Base-by-base conservation (phyloP, 2,888 invertebrate species). In the Autographa gamma region DNA sequence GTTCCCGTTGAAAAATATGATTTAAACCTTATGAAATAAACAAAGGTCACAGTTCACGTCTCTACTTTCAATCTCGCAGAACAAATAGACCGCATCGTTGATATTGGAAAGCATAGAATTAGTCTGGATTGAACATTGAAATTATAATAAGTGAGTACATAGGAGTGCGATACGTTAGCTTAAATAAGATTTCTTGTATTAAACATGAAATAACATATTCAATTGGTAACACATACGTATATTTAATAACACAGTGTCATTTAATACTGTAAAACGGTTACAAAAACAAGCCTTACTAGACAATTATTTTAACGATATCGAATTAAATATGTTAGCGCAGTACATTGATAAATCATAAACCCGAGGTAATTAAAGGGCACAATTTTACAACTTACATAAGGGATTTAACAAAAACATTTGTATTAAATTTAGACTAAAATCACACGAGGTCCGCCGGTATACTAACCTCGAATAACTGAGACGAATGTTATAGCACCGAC, bases 351-450 rank as follows among this genome's bases (percentile, higher is more conserved):
- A 72, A 67, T 67, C 58, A 69, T 34, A 32, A 18, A 54, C 67
- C 54, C 65, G 16, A 59, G 60, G 34, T 65, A 75, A 75, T 71
- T 65, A 71, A 66, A 67, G 32, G 48, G 16, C 43, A 43, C 34
- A 66, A 58, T 76, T 32, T 60, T 41, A 62, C 9, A n/a, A 19
- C n/a, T 60, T 58, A 60, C 48, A 63, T 58, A 38, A 63, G 19
- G 5, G 77, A 77, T 67, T 70, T 60, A 74, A n/a, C 31, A 43
- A 66, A 71, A 69, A 72, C 63, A 61, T 68, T 60, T 32, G 48
- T 38, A 43, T 59, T 52, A 74, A 70, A 68, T 74, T 25, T 65
- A 52, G 52, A 54, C 31, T 48, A n/a, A 64, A 77, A 64, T 70
- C 43, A 59, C 34, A 62, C 52, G 32, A 71, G 48, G 25, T n/a